These are phyloP conservation scores for Pomacea maculata DNA, from an alignment of 1,140 invertebrate species.

Conservation along the genomic window DNA sequence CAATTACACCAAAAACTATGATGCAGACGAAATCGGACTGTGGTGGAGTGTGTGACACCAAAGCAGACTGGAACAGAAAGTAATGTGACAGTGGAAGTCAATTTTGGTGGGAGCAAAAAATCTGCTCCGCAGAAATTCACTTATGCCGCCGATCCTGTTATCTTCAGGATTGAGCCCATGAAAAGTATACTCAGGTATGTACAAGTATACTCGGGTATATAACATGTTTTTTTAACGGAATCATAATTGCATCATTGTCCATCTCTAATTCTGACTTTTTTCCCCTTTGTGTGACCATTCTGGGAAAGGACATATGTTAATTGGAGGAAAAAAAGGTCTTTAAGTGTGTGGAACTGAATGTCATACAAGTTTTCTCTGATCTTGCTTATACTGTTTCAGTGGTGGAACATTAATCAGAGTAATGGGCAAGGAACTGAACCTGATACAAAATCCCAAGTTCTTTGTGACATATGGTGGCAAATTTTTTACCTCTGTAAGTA, in stretches of 20 bases:
- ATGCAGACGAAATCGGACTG: conserved; percentile 43
- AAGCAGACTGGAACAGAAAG: conserved; percentile 33
- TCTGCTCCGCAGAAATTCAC: conserved; percentile 37
- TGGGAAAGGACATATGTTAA: too few relatives aligned
- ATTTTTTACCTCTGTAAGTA: conserved; percentile 35
- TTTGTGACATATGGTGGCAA: conserved; percentile 44
- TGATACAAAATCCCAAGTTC: conserved; percentile 51
- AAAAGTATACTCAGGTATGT: conserved; percentile 53
- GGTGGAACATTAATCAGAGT: conserved; percentile 54
- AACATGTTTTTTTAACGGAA: background rate
- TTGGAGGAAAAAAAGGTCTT: too few relatives aligned
- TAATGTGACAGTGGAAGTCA: conserved; percentile 45
- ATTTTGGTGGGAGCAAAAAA: conserved; percentile 54
- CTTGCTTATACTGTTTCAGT: conserved; percentile 37
- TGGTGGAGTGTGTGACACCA: conserved; percentile 47
- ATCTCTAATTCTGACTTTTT: background rate
- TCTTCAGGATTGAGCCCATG: conserved; percentile 50
- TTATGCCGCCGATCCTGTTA: conserved; percentile 51
- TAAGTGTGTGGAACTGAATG: too few relatives aligned
- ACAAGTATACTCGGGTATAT: too few relatives aligned
- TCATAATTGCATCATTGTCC: background rate
- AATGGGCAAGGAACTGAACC: conserved; percentile 40
- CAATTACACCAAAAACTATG: too few relatives aligned
- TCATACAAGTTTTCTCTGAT: background rate
- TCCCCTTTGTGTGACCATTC: too few relatives aligned